Evolutionary conservation across 2,888 invertebrate species (phyloP).

Genomic region (Sphaerophoria taeniata): DNA sequence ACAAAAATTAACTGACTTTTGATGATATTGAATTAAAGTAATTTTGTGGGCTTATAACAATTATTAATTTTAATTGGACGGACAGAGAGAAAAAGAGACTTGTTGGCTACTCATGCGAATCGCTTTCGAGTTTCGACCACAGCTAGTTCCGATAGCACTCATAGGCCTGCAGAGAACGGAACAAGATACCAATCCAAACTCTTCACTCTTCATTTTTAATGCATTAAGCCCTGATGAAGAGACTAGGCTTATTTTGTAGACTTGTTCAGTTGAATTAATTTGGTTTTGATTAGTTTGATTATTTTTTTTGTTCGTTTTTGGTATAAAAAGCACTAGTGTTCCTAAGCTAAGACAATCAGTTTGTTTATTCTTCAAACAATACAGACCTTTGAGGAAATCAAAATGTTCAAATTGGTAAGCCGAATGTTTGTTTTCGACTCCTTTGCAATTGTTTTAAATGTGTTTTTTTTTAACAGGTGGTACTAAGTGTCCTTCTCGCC

Average conservation of each 20-base stretch:
- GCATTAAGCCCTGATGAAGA: too few relatives aligned
- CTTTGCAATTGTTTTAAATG: too few relatives aligned
- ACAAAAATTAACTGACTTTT: background rate
- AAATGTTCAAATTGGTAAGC: too few relatives aligned
- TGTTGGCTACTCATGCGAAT: slow-evolving; percentile 58
- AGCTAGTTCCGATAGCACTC: slow-evolving; percentile 36
- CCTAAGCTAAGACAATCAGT: slow-evolving; percentile 29
- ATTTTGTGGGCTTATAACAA: slow-evolving; percentile 44
- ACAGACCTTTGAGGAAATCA: slow-evolving; percentile 36
- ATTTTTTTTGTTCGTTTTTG: background rate
- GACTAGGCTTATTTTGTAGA: too few relatives aligned
- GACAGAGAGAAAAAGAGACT: slow-evolving; percentile 38
- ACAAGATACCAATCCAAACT: background rate
- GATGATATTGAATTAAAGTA: slow-evolving; percentile 56
- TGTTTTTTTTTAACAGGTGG: too few relatives aligned
- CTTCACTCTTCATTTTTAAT: too few relatives aligned
- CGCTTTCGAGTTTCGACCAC: slow-evolving; percentile 50
- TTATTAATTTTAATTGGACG: slow-evolving; percentile 57
- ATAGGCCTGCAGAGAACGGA: slow-evolving; percentile 27
- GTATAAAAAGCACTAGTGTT: slow-evolving; percentile 55
- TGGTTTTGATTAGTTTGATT: background rate
- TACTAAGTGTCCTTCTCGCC: too few relatives aligned
- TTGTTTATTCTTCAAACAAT: slow-evolving; percentile 43
- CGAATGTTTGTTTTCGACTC: too few relatives aligned
- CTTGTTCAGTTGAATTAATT: background rate